These are phyloP conservation scores for Platyrinchus mystaceus DNA, from an alignment of 2,797 vertebrate species.

Conservation along the genomic window DNA sequence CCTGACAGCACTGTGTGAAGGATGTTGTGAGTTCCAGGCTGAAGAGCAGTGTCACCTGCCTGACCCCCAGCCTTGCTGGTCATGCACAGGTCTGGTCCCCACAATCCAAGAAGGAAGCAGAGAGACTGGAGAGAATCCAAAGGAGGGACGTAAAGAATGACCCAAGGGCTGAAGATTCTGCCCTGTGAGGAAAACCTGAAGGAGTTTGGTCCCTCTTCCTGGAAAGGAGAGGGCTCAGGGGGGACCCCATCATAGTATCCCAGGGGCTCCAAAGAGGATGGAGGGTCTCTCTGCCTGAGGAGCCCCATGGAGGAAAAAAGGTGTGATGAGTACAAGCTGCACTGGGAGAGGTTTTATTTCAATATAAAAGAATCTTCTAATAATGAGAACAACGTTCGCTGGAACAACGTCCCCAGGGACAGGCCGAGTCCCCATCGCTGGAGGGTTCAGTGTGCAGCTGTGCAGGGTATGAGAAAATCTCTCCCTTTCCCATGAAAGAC, in stretches of 20 bases:
- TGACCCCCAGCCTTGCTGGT: no score
- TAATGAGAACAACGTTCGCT: neutral
- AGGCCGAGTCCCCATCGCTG: accelerated
- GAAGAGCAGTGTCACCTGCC: neutral
- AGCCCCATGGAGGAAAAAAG: neutral
- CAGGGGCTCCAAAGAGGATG: neutral
- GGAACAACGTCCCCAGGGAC: neutral
- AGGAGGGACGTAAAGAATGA: neutral
- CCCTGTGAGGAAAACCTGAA: neutral
- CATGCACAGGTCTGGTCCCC: neutral
- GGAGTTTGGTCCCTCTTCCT: neutral
- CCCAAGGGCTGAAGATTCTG: neutral
- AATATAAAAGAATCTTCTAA: neutral
- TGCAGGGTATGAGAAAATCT: neutral
- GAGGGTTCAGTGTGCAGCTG: neutral
- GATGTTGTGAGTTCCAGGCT: neutral
- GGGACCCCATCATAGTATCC: neutral
- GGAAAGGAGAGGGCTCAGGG: neutral
- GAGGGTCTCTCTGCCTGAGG: neutral
- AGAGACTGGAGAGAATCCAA: neutral
- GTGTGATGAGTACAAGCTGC: neutral
- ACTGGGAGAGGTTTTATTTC: neutral
- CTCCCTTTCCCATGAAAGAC: neutral
- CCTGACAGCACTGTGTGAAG: neutral
- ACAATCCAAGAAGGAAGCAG: neutral